Evolutionary conservation across 2,888 invertebrate genomes (phyloP).

Genomic region (Xestia xanthographa): DNA sequence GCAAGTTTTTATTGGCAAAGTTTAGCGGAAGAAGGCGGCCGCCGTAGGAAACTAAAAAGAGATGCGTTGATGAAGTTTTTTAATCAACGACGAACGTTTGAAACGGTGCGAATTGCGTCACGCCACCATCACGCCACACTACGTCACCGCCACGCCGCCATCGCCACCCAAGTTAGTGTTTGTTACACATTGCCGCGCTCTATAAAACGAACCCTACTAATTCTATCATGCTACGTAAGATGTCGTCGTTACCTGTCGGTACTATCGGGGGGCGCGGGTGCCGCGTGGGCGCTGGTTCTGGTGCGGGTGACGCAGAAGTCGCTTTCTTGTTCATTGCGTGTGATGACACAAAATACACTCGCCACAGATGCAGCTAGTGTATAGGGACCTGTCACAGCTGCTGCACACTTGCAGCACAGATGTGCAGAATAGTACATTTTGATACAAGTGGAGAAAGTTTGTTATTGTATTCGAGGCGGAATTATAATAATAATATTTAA

Average conservation of each 20-base stretch:
- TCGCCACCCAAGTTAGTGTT: background rate
- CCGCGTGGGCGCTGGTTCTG: background rate
- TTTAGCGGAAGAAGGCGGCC: slow-evolving; percentile 69
- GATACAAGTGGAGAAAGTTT: too few relatives aligned
- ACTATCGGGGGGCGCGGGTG: background rate
- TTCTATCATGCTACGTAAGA: background rate
- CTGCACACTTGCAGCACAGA: background rate
- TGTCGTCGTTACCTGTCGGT: background rate
- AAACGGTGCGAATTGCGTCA: slow-evolving; percentile 18
- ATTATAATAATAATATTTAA: too few relatives aligned
- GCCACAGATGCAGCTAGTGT: background rate
- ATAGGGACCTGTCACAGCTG: background rate
- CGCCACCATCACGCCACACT: background rate
- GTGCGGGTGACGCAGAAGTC: background rate
- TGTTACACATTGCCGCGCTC: background rate
- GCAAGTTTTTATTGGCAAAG: slow-evolving; percentile 78
- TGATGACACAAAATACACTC: background rate
- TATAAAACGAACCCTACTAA: background rate
- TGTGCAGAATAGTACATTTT: background rate
- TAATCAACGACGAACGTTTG: slow-evolving; percentile 71
- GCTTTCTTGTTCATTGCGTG: background rate
- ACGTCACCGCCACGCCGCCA: too few relatives aligned
- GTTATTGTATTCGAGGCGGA: too few relatives aligned
- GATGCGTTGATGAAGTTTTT: slow-evolving; percentile 79
- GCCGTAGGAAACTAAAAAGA: slow-evolving; percentile 67